Evolutionary conservation across 1,140 invertebrate species (phyloP).

Genomic region (Dendroctonus ponderosae): DNA sequence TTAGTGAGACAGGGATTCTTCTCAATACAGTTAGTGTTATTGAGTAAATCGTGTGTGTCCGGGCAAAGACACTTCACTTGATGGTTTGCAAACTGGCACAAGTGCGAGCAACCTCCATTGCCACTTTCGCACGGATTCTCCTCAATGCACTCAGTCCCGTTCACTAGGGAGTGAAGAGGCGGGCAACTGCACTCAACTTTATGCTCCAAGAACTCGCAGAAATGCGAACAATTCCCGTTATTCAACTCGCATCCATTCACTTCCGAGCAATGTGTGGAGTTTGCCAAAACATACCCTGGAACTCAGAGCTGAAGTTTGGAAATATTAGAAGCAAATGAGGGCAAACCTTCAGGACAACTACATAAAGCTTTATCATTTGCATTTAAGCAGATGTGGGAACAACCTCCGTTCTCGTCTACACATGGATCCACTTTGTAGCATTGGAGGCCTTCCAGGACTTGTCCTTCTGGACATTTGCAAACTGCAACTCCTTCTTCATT

Average conservation of each 20-base stretch:
- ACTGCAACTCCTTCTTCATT: conserved; percentile 61
- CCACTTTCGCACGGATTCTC: conserved; percentile 49
- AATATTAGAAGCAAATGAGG: background rate
- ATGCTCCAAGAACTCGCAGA: conserved; percentile 41
- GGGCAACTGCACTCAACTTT: conserved; percentile 39
- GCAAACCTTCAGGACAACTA: conserved; percentile 67
- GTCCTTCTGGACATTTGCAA: conserved; percentile 56
- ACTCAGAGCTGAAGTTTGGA: background rate
- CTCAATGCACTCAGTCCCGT: conserved; percentile 52
- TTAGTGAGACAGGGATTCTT: conserved; percentile 38
- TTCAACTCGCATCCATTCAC: conserved; percentile 49
- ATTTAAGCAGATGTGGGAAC: conserved; percentile 58
- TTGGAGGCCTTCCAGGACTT: conserved; percentile 54
- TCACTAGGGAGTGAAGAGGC: conserved; percentile 29
- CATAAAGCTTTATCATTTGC: conserved; percentile 56
- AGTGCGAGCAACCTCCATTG: conserved; percentile 53
- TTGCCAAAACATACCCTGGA: conserved; percentile 53
- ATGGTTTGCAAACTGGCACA: conserved; percentile 43
- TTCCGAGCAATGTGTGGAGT: conserved; percentile 23
- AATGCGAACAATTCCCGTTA: conserved; percentile 58
- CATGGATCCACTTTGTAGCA: conserved; percentile 60
- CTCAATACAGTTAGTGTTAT: conserved; percentile 38
- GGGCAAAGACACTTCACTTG: conserved; percentile 53
- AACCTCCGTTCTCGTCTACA: conserved; percentile 55
- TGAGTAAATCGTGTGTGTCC: conserved; percentile 33